Evolutionary conservation across 2,797 vertebrate genomes (phyloP), one percentile per base, ranked within the genome.

Genomic region (Cossypha niveicapilla): DNA sequence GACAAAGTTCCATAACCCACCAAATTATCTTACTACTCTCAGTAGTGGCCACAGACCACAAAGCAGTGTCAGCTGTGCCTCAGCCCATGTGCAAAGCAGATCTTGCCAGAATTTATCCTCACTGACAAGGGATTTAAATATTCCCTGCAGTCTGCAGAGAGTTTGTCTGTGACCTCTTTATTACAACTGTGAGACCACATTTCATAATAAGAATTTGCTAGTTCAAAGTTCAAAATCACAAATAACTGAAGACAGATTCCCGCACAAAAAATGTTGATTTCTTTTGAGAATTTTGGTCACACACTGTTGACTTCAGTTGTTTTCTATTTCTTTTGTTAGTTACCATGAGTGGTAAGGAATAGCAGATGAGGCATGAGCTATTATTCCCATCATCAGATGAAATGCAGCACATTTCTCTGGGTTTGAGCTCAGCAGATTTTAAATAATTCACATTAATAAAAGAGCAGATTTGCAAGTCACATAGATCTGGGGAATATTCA

Each of bases 151-250:
- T 32, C 61, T 71, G n/a, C 70, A 86, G 72, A 74, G 73, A 53
- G 47, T 82, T 93, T 72, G 66, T 66, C 84, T 86, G 74, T 51
- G 56, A 47, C 44, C 71, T 87, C 58, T 93, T 70, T 60, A 91
- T 78, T 78, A 67, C 1, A 6, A 88, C 34, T 56, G 35, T 48
- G 65, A 85, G 72, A 79, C 39, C 81, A 76, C 34, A 63, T n/a
- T 85, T 85, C 71, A 34, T 34, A 92, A 7, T 30, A 75, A 82
- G 28, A 85, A 82, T 63, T 42, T 60, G n/a, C 21, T 48, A 66
- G 72, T 76, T 89, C 47, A 39, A 62, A 93, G 73, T 74, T 90
- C 77, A 92, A 77, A 94, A 75, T 75, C 70, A 87, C 66, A 78
- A 89, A 61, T 56, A 92, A 86, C 18, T 23, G 48, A 87, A 76